Conservation (phyloP, 2,113 vertebrate species). For the Sturnira hondurensis region DNA sequence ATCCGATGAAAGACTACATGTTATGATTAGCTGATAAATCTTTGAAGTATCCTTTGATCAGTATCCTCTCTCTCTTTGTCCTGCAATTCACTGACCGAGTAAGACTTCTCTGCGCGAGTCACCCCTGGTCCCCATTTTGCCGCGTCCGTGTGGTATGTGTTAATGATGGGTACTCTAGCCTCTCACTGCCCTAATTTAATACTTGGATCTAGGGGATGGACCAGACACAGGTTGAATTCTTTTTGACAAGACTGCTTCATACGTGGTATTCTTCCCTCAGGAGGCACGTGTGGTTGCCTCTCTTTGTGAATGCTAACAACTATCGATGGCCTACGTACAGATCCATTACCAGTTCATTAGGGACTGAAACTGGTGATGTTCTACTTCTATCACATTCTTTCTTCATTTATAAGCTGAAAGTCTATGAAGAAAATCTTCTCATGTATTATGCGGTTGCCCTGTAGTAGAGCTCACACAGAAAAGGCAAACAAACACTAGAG, state of each 20-base stretch:
- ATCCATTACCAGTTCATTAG: neutral
- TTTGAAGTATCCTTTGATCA: neutral
- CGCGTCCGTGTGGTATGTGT: neutral
- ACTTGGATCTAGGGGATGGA: neutral
- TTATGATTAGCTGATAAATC: neutral
- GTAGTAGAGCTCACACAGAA: neutral
- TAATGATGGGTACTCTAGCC: neutral
- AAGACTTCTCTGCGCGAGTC: neutral
- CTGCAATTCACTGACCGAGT: neutral
- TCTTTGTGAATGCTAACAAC: neutral
- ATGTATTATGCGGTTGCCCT: neutral
- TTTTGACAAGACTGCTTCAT: neutral
- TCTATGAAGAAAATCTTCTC: neutral
- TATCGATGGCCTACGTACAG: fast-evolving
- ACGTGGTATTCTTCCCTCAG: neutral
- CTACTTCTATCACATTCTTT: neutral
- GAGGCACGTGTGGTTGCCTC: neutral
- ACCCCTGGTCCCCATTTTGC: neutral
- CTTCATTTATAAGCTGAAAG: neutral
- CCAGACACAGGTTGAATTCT: neutral
- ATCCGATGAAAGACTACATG: neutral
- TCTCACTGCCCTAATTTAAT: neutral
- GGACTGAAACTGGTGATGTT: neutral
- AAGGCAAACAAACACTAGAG: neutral
- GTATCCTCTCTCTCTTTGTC: neutral